A percentile compares a stretch with the other conserved stretches of the same genome.
These are phyloP conservation scores for Ammospiza maritima DNA, from an alignment of 2,797 vertebrate genomes.

Conservation along the genomic window DNA sequence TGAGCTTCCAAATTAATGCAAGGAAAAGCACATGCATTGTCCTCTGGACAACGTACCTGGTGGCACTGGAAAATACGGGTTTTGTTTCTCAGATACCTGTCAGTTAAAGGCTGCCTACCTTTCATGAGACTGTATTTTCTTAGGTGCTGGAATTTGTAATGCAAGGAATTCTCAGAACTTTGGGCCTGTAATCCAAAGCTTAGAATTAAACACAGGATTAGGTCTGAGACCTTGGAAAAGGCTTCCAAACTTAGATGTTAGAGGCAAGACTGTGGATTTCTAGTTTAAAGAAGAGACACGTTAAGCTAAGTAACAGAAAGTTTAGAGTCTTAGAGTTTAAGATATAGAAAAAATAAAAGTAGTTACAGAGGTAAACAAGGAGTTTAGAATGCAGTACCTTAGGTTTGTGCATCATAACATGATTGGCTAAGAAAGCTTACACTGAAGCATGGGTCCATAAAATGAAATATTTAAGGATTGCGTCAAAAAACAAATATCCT, in stretches of 20 bases:
- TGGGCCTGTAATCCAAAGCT: background rate
- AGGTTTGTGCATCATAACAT: background rate
- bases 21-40: background rate
- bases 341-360: background rate
- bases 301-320: background rate
- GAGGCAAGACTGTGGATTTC: background rate
- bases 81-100: background rate
- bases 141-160: background rate
- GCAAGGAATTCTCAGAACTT: background rate
- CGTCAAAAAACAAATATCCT: background rate
- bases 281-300: background rate
- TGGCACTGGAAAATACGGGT: background rate
- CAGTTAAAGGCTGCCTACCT: background rate
- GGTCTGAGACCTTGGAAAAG: background rate
- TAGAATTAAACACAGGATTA: background rate
- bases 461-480: background rate
- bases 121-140: background rate
- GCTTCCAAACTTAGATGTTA: background rate
- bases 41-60: background rate
- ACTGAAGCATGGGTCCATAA: background rate
- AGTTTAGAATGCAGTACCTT: background rate
- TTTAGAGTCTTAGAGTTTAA: background rate
- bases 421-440: background rate
- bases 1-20: background rate
- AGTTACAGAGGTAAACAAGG: background rate